A percentile compares a stretch with the other conserved stretches of the same genome.
phyloP scores from a whole-genome alignment of 2,888 invertebrate genomes.

The Pasiphila rectangulata region DNA sequence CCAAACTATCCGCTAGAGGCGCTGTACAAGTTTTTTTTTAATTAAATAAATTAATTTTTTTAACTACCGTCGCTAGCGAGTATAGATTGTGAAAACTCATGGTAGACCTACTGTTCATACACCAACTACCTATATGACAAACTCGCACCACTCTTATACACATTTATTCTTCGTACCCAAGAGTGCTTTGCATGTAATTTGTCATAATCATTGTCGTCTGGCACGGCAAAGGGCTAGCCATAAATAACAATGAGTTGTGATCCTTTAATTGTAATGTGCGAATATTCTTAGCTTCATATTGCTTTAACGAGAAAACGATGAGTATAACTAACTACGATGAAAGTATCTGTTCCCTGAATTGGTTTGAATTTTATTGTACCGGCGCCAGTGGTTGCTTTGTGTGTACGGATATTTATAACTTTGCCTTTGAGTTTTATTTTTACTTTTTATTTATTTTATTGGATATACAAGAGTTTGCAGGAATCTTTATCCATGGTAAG shows the following conservation, averaged over 20 bases:
- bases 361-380: neutral
- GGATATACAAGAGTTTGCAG: no score
- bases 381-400: neutral
- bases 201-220: conserved; percentile 34
- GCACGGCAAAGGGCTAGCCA: conserved; percentile 16
- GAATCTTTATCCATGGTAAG: no score
- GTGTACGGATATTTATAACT: neutral
- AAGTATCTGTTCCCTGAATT: conserved; percentile 4
- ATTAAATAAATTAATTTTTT: no score
- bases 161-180: conserved; percentile 24
- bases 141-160: conserved; percentile 6
- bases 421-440: no score
- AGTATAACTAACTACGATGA: conserved; percentile 10
- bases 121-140: neutral
- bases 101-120: no score
- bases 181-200: conserved; percentile 30
- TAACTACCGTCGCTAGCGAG: no score
- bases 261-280: conserved; percentile 22
- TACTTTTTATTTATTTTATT: no score
- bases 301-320: conserved; percentile 10
- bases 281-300: conserved; percentile 15
- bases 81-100: no score
- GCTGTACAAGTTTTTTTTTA: no score
- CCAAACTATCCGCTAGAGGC: no score
- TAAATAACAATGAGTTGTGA: conserved; percentile 18